Base-by-base conservation (phyloP, 2,888 invertebrate genomes). In the Netelia melanura region DNA sequence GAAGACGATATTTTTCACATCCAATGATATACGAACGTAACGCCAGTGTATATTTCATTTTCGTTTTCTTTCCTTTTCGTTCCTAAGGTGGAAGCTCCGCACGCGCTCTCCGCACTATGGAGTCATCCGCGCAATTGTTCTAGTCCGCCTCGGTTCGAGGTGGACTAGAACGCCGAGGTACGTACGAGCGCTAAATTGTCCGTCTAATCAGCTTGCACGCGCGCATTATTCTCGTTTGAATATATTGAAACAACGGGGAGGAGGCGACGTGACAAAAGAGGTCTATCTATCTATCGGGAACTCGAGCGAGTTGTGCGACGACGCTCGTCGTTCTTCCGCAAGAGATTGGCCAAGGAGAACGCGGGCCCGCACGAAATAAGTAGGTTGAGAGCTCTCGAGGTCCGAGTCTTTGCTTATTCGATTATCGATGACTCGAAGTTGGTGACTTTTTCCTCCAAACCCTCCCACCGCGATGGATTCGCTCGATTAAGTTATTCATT, bases 371-470 rank as follows among this genome's bases (percentile, higher is more conserved):
- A 21, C 17, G 74, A 65, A 58, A 43, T 83, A 74, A 72, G 61
- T 68, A 67, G 61, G 64, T 61, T 64, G 62, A 48, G 44, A 71
- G 75, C 64, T 67, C 56, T 61, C 81, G 52, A 64, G 64, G 23
- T 43, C 75, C 61, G 10, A 65, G 81, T 30, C 38, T 70, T 76
- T 83, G 67, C 79, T 82, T 76, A 82, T 75, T 85, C 54, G 83
- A 83, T 86, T 85, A 86, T 86, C 81, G 79, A 83, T 78, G 83
- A 77, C 77, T 74, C 67, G 44, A 30, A 62, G 44, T 43, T 23
- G 14, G 25, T 72, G 25, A 21, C 44, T 38, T 52, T 9, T 30
- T 52, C 54, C 54, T 38, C 38, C 1, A 38, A 38, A 6, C 38
- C 0, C 8, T 6, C 38, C 6, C 6, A 38, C 38, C 3, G 8